A percentile compares a stretch with the other conserved stretches of the same genome.
These are phyloP conservation scores for Gopherus flavomarginatus DNA, from an alignment of 2,113 vertebrate genomes.

Conservation along the genomic window DNA sequence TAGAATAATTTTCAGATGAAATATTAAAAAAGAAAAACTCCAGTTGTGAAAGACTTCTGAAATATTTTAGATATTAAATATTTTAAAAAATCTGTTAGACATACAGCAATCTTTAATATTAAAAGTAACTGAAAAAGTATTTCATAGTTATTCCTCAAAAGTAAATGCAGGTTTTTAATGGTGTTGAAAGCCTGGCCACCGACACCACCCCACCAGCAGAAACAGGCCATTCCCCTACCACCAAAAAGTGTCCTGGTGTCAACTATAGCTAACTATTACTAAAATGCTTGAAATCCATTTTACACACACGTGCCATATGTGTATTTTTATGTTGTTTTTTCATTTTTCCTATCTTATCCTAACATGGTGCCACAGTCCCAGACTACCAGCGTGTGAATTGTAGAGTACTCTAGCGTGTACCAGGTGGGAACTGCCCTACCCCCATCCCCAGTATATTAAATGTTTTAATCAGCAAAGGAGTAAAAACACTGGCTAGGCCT, in stretches of 20 bases:
- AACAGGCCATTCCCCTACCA: background rate
- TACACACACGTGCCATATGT: background rate
- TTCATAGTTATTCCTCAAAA: accelerated
- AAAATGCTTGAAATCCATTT: background rate
- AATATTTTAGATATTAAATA: background rate
- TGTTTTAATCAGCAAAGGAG: background rate
- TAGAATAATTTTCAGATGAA: accelerated
- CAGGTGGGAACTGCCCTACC: too few species aligned
- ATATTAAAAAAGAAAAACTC: background rate
- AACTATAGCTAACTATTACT: background rate
- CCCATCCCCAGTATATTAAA: background rate
- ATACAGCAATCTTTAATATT: background rate
- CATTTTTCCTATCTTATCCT: background rate
- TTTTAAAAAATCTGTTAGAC: accelerated
- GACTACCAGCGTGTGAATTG: background rate
- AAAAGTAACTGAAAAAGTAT: accelerated
- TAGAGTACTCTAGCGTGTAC: background rate
- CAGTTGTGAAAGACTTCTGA: background rate
- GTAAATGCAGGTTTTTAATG: accelerated
- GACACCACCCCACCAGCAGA: background rate
- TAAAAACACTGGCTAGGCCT: background rate
- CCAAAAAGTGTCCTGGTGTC: background rate
- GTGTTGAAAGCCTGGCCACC: background rate
- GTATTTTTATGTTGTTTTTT: background rate
- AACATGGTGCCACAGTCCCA: background rate